These are phyloP conservation scores for Lucinisca nassula DNA, from an alignment of 2,888 invertebrate genomes.

Conservation along the genomic window DNA sequence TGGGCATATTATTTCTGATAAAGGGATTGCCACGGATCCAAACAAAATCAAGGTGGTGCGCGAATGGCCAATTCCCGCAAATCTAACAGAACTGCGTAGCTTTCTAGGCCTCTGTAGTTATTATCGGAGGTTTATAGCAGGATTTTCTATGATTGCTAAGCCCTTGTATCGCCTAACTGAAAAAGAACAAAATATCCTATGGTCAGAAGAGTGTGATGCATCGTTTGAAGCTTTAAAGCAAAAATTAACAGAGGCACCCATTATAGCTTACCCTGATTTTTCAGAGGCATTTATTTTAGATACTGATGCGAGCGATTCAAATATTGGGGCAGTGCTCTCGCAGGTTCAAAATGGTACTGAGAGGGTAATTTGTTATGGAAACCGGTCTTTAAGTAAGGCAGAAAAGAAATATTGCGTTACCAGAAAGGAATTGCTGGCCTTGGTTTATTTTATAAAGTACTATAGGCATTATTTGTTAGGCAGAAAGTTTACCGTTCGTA, in stretches of 20 bases:
- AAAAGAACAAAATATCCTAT: no score
- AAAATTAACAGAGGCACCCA: constrained; percentile 37
- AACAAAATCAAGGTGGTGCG: constrained; percentile 45
- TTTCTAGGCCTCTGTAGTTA: constrained; percentile 56
- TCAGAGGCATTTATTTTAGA: constrained; percentile 63
- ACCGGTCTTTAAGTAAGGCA: constrained; percentile 39
- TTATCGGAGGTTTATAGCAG: constrained; percentile 40
- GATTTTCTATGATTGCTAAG: constrained; percentile 14
- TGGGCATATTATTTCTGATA: constrained; percentile 51
- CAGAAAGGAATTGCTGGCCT: constrained; percentile 59
- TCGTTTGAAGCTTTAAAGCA: no score
- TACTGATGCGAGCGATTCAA: constrained; percentile 65
- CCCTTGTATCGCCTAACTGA: no score
- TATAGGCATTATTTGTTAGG: constrained; percentile 69
- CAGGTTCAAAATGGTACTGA: constrained; percentile 68
- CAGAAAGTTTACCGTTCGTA: constrained; percentile 50
- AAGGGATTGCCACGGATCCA: constrained; percentile 46
- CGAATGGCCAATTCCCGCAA: constrained; percentile 29
- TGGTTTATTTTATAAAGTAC: constrained; percentile 66
- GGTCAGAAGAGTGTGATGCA: no score
- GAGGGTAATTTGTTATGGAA: constrained; percentile 62
- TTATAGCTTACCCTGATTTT: constrained; percentile 60
- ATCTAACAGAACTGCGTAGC: constrained; percentile 33
- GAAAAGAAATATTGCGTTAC: constrained; percentile 65
- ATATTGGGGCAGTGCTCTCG: constrained; percentile 67